These are phyloP conservation scores for Anoplophora glabripennis DNA, from an alignment of 1,140 invertebrate species.

Conservation along the genomic window DNA sequence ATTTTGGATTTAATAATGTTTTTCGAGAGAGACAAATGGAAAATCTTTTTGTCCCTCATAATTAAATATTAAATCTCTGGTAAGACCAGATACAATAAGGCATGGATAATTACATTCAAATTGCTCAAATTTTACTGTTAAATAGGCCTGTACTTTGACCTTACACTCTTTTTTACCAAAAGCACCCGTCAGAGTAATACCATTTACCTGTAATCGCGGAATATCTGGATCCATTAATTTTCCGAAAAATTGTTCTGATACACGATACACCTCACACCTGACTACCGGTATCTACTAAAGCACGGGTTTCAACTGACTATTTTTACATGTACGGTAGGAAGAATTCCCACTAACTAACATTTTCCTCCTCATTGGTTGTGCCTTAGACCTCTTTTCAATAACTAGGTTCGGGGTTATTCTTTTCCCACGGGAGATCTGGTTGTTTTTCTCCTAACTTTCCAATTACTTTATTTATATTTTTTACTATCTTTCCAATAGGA, in stretches of 20 bases:
- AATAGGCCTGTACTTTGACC: constrained; percentile 22
- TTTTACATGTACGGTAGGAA: background rate
- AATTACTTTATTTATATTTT: no score
- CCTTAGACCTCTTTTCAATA: background rate
- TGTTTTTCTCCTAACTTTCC: background rate
- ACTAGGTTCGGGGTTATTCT: background rate
- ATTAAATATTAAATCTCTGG: no score
- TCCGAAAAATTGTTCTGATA: constrained; percentile 31
- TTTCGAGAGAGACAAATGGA: no score
- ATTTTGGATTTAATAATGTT: no score
- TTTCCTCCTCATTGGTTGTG: background rate
- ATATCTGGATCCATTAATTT: constrained; percentile 14
- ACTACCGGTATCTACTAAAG: constrained; percentile 30
- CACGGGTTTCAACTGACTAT: background rate
- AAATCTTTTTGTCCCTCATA: no score
- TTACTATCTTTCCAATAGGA: no score
- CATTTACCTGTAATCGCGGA: constrained; percentile 26
- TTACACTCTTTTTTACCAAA: constrained; percentile 26
- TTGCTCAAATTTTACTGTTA: background rate
- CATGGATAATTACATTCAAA: constrained; percentile 15
- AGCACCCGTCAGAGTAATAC: constrained; percentile 25
- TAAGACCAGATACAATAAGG: constrained; percentile 22
- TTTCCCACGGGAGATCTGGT: background rate
- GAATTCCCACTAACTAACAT: no score
- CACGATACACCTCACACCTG: constrained; percentile 36